Percentiles rank a stretch among this genome's conserved stretches.
phyloP scores from a whole-genome alignment of 2,113 vertebrate genomes.

The Polyodon spathula region DNA sequence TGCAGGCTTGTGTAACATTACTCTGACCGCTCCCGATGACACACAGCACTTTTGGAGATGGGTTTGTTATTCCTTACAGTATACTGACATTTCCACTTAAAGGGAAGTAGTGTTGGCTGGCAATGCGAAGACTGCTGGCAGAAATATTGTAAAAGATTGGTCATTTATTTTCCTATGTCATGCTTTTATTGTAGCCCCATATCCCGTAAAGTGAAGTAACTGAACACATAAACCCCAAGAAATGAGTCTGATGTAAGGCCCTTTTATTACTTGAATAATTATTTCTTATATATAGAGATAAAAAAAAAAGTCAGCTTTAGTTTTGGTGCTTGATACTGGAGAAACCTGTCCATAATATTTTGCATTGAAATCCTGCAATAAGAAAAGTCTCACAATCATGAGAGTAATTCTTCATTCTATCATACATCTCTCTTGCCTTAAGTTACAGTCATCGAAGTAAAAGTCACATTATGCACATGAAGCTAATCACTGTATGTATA shows the following conservation, averaged over 20 bases:
- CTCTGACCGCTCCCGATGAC: no score
- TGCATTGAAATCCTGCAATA: background rate
- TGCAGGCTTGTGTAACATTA: no score
- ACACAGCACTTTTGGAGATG: no score
- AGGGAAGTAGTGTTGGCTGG: no score
- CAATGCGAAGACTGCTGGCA: no score
- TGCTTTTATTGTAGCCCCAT: no score
- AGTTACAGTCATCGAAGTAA: background rate
- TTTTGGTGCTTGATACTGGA: background rate
- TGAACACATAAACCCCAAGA: background rate
- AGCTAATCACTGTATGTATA: constrained; percentile 10
- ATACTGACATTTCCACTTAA: no score
- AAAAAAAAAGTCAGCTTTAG: background rate
- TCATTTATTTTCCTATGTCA: no score
- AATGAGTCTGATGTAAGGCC: background rate
- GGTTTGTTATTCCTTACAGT: no score
- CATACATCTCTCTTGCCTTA: background rate
- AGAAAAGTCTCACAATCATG: background rate
- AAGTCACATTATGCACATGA: background rate
- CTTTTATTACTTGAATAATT: background rate
- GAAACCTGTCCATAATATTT: background rate
- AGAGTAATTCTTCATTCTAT: background rate
- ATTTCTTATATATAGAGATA: background rate
- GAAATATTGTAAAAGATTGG: no score
- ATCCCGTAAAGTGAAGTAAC: background rate